Conservation (phyloP, 1,140 invertebrate genomes). For the Marisa cornuarietis region DNA sequence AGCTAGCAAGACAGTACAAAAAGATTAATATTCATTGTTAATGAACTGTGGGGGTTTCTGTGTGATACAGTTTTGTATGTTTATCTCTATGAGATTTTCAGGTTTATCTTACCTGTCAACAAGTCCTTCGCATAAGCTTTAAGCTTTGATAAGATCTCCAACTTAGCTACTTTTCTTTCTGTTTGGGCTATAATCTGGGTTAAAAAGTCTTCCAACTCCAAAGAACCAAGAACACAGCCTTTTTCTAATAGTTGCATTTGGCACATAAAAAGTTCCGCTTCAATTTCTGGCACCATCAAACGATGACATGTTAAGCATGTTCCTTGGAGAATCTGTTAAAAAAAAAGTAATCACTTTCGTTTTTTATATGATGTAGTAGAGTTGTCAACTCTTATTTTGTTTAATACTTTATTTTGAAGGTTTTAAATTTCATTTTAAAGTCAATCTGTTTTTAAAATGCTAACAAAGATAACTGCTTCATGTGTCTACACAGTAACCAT, state of each 20-base stretch:
- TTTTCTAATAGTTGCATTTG: slow-evolving; percentile 81
- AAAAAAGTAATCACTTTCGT: neutral
- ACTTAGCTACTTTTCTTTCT: neutral
- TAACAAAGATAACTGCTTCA: neutral
- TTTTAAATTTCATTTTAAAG: neutral
- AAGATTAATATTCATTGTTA: too few relatives aligned
- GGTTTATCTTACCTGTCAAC: neutral
- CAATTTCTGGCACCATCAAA: slow-evolving; percentile 51
- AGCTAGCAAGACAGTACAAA: too few relatives aligned
- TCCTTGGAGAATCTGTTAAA: slow-evolving; percentile 71
- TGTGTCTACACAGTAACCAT: neutral
- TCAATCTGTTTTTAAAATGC: neutral
- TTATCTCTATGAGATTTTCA: neutral
- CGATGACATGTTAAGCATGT: slow-evolving; percentile 69
- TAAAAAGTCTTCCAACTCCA: slow-evolving; percentile 71
- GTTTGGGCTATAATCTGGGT: slow-evolving; percentile 15
- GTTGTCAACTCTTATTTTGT: too few relatives aligned
- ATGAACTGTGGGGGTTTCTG: too few relatives aligned
- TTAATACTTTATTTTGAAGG: too few relatives aligned
- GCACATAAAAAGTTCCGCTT: slow-evolving; percentile 70
- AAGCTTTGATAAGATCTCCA: neutral
- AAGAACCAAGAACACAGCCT: slow-evolving; percentile 79
- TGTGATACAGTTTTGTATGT: neutral
- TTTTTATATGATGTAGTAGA: neutral
- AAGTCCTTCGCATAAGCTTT: neutral